Percentiles rank a stretch among this genome's conserved stretches.
phyloP scores from a whole-genome alignment of 1,140 invertebrate genomes.

The Zaprionus ornatus region DNA sequence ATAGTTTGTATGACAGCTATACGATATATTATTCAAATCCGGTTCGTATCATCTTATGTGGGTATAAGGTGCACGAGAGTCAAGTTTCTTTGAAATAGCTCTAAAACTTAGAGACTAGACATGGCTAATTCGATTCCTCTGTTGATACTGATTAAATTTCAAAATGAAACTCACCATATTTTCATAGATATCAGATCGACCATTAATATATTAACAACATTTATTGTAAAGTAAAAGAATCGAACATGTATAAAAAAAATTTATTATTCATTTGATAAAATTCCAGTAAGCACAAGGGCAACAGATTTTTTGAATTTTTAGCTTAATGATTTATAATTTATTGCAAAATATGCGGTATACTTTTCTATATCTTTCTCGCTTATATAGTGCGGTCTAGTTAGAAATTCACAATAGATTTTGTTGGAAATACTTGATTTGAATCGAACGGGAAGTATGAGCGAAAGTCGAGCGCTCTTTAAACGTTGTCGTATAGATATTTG shows the following conservation, averaged over 20 bases:
- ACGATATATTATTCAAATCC: too few species aligned
- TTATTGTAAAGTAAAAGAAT: neutral
- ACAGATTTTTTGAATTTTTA: neutral
- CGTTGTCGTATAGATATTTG: neutral
- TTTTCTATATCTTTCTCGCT: too few species aligned
- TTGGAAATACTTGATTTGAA: neutral
- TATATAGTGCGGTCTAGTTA: too few species aligned
- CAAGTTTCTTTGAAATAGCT: too few species aligned
- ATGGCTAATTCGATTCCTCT: too few species aligned
- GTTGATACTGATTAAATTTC: too few species aligned
- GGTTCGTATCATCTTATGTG: too few species aligned
- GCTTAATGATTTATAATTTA: neutral
- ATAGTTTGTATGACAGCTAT: too few species aligned
- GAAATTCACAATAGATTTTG: neutral
- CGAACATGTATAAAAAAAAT: neutral
- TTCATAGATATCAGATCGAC: too few species aligned
- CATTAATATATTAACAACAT: neutral
- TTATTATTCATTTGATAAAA: neutral
- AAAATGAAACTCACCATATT: too few species aligned
- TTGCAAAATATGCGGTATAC: neutral
- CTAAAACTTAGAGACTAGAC: too few species aligned
- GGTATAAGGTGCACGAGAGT: too few species aligned
- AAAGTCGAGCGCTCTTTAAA: neutral
- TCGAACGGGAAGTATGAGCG: neutral
- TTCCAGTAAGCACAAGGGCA: neutral